These are phyloP conservation scores for Callimorpha dominula DNA, from an alignment of 2,888 invertebrate species.

Conservation along the genomic window DNA sequence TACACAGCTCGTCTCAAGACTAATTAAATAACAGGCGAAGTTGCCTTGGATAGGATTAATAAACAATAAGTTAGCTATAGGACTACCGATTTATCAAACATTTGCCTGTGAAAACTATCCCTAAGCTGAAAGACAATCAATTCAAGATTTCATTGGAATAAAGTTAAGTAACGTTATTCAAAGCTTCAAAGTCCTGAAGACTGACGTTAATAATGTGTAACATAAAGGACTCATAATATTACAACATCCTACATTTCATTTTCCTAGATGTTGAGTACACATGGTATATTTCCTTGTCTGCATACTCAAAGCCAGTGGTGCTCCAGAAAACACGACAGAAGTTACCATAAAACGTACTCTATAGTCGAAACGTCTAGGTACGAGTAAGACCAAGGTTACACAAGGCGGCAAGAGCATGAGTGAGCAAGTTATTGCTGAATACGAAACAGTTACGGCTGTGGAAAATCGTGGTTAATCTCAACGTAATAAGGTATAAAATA, in stretches of 20 bases:
- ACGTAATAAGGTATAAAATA: neutral
- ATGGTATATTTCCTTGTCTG: neutral
- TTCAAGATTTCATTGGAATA: neutral
- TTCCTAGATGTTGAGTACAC: neutral
- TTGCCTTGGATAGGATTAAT: neutral
- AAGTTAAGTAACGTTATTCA: neutral
- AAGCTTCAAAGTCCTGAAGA: neutral
- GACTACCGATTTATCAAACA: neutral
- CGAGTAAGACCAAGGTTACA: conserved; percentile 14
- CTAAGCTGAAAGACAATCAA: neutral
- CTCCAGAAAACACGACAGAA: conserved; percentile 12
- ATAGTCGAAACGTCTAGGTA: conserved; percentile 17
- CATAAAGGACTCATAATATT: neutral
- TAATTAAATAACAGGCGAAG: conserved; percentile 21
- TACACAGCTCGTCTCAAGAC: conserved; percentile 12
- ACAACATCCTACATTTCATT: neutral
- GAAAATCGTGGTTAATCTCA: neutral
- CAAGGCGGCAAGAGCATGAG: conserved; percentile 24
- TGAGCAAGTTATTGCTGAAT: conserved; percentile 22
- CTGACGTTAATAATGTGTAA: neutral
- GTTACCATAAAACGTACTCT: conserved; percentile 20
- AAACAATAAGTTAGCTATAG: neutral
- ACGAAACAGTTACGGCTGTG: conserved; percentile 2
- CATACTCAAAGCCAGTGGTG: conserved; percentile 7
- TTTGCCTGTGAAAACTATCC: neutral